These are phyloP conservation scores for Pollenia amentaria DNA, from an alignment of 2,888 invertebrate species.

Conservation along the genomic window DNA sequence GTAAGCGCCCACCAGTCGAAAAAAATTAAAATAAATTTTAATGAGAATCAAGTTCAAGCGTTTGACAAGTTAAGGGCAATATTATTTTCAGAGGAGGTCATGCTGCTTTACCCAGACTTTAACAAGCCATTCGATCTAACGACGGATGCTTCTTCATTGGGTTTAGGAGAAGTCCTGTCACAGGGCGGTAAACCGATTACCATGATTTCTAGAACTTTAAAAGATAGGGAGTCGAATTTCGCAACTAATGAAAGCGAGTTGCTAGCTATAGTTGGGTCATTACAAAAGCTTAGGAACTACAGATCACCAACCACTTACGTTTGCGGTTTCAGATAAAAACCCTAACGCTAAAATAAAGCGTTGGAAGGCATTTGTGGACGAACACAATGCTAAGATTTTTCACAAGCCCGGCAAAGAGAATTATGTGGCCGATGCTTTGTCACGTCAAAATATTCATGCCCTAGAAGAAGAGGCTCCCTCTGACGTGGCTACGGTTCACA, in stretches of 20 bases:
- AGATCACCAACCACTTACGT: too few relatives aligned
- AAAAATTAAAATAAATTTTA: slow-evolving; percentile 45
- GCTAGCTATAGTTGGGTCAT: not conserved
- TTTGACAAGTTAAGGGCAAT: slow-evolving; percentile 64
- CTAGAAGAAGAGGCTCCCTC: not conserved
- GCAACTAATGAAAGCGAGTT: slow-evolving; percentile 3
- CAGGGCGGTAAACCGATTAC: slow-evolving; percentile 30
- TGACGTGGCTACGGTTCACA: too few relatives aligned
- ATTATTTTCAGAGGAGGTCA: slow-evolving; percentile 57
- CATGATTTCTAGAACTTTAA: slow-evolving; percentile 17
- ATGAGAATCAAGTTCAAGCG: slow-evolving; percentile 62
- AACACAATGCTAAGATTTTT: too few relatives aligned
- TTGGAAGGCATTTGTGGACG: too few relatives aligned
- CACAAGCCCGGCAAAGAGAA: too few relatives aligned
- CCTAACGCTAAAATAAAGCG: too few relatives aligned
- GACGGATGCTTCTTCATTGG: slow-evolving; percentile 50
- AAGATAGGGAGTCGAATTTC: not conserved
- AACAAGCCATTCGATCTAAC: slow-evolving; percentile 67
- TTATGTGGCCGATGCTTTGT: too few relatives aligned
- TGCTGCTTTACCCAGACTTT: slow-evolving; percentile 65
- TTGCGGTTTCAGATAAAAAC: too few relatives aligned
- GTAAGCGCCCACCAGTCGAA: slow-evolving; percentile 69
- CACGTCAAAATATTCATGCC: too few relatives aligned
- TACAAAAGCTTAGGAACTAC: too few relatives aligned
- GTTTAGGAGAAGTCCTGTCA: slow-evolving; percentile 57